These are phyloP conservation scores for Arenicola marina DNA, from an alignment of 2,888 invertebrate species.

Conservation along the genomic window DNA sequence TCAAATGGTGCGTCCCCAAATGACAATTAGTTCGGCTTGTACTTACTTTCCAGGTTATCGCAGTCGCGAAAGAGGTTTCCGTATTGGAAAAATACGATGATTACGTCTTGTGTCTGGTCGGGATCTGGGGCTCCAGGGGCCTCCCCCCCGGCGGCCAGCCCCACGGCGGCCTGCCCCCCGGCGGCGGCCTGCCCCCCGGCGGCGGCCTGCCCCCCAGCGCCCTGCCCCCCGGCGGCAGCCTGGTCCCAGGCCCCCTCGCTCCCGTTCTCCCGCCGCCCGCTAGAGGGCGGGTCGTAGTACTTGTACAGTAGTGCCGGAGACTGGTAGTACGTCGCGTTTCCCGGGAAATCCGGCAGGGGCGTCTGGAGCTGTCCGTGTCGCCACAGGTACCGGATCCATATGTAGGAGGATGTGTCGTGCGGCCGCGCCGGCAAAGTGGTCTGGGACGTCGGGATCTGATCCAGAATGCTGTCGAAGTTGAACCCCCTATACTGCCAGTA, in stretches of 20 bases:
- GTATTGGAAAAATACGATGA: constrained; percentile 43
- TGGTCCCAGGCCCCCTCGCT: background rate
- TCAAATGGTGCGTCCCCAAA: too few species aligned
- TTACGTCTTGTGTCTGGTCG: constrained; percentile 9
- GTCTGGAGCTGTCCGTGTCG: background rate
- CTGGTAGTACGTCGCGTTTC: constrained; percentile 14
- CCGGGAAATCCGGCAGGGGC: background rate
- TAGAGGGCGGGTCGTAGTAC: background rate
- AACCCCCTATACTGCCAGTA: constrained; percentile 51
- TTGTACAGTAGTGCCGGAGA: constrained; percentile 18
- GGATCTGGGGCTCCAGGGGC: background rate
- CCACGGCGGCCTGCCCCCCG: background rate
- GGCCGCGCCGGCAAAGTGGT: constrained; percentile 35
- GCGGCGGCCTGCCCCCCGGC: background rate
- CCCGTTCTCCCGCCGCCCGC: background rate
- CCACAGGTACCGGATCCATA: constrained; percentile 31
- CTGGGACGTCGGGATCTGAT: constrained; percentile 28
- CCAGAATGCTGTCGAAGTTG: constrained; percentile 32
- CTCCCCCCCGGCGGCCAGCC: background rate
- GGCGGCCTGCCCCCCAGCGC: background rate
- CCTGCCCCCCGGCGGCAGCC: background rate
- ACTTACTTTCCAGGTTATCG: constrained; percentile 48
- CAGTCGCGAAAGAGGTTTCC: constrained; percentile 50
- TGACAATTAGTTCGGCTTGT: background rate
- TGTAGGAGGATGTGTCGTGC: constrained; percentile 42